Conservation (phyloP, 30 jellyfish, hydroid and myxozoan genomes). For the Turritopsis dohrnii region DNA sequence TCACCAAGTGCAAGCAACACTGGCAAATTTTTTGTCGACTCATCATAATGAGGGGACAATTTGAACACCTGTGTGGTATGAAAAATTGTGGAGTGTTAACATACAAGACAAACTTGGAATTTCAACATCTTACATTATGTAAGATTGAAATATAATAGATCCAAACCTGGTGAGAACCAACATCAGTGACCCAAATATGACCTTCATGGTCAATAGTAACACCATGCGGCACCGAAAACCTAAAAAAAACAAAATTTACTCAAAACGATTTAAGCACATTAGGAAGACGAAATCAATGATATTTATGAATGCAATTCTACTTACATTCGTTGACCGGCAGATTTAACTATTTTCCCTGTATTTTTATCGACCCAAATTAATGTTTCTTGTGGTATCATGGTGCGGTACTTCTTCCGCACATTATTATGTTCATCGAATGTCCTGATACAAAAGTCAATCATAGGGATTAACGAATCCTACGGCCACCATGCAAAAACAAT, state of each 20-base stretch:
- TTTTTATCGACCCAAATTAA: conserved; percentile 58
- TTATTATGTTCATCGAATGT: conserved; percentile 61
- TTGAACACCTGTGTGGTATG: conserved; percentile 79
- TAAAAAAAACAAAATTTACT: background rate
- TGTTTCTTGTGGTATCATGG: conserved; percentile 64
- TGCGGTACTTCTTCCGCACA: conserved; percentile 33
- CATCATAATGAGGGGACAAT: conserved; percentile 34
- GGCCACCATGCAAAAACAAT: background rate
- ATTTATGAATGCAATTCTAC: conserved; percentile 8
- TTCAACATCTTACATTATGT: background rate
- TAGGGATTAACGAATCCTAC: background rate
- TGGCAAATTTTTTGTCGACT: conserved; percentile 12
- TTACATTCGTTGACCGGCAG: conserved; percentile 75
- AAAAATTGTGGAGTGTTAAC: too few relatives aligned
- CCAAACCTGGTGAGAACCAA: conserved; percentile 97
- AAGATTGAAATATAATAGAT: too few relatives aligned
- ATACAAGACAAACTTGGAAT: too few relatives aligned
- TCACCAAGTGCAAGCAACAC: conserved; percentile 70
- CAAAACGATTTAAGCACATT: background rate
- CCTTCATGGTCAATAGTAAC: conserved; percentile 75
- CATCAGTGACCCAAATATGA: conserved; percentile 94
- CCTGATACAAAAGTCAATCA: conserved; percentile 44
- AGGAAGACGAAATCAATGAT: background rate
- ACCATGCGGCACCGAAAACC: conserved; percentile 97
- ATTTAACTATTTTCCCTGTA: conserved; percentile 58